phyloP scores from a whole-genome alignment of 1,140 invertebrate species.

The Philopotamus ludificatus region DNA sequence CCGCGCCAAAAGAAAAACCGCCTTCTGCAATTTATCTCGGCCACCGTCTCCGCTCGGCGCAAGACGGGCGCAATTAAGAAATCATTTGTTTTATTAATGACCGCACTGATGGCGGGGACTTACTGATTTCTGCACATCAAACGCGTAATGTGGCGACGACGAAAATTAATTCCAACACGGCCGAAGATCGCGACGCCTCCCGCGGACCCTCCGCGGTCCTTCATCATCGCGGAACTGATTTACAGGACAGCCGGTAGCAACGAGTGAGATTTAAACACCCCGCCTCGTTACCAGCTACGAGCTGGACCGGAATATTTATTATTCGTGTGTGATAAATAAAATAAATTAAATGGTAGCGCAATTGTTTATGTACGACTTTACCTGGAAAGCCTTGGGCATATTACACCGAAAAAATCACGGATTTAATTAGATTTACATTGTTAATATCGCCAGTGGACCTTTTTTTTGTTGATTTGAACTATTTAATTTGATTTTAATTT shows the following conservation, averaged over 20 bases:
- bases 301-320: slow-evolving; percentile 21
- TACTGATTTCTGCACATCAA: not conserved
- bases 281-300: slow-evolving; percentile 20
- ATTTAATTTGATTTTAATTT: no score
- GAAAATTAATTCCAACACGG: not conserved
- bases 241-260: slow-evolving; percentile 28
- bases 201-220: not conserved
- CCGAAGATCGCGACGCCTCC: slow-evolving; percentile 4
- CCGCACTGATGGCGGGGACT: not conserved
- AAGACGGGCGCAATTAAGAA: not conserved
- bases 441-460: no score
- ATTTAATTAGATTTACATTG: no score
- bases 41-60: not conserved
- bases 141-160: not conserved
- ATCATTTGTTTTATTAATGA: not conserved
- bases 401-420: no score
- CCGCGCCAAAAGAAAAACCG: not conserved
- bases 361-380: no score
- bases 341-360: not conserved
- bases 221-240: slow-evolving; percentile 13
- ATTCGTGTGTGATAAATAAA: slow-evolving; percentile 14
- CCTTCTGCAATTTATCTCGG: not conserved
- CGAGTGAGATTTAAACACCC: slow-evolving; percentile 16
- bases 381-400: no score
- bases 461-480: no score